Base-by-base conservation (phyloP, 2,797 vertebrate genomes). In the Spinibarbus caldwelli region DNA sequence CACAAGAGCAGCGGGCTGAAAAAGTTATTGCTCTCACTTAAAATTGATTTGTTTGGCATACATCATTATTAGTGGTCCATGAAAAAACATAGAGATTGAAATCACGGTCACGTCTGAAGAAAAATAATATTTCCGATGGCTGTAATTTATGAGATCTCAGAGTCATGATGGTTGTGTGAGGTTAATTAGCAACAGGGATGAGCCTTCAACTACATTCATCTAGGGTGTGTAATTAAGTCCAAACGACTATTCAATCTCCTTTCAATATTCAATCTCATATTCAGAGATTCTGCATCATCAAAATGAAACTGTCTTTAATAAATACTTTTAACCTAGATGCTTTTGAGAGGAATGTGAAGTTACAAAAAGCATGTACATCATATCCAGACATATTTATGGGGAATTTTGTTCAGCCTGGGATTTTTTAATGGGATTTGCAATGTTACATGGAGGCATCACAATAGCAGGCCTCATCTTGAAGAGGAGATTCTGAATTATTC, bases 101-200 rank as follows among this genome's bases (percentile, higher is more conserved):
- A 88, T 81, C 78, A 84, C 57, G 76, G 76, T 89, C 87, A 86
- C 86, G 62, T 87, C 75, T 29, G 76, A 70, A 64, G 82, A 83
- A 83, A 95, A 96, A 95, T 94, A 95, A 94, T 93, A 90, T 95
- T 95, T 96, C 94, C 92, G 91, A 91, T 93, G 68, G 78, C 62
- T 93, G 94, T 95, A 95, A 94, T 95, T 95, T 94, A 94, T 83
- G 90, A 89, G 90, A 91, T 88, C 94, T 88, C 80, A 45, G 90
- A 92, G 81, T 84, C 91, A 93, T 91, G 93, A 93, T 90, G 92
- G 89, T 87, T 93, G 85, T 87, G 91, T 0, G 70, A 93, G 95
- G 94, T 96, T 96, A 96, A 96, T 96, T 95, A 95, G 93, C 90
- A 93, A 90, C 91, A 90, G 89, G 94, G 92, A 94, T 92, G 93